Base-by-base conservation (phyloP, 2,113 vertebrate species). In the Nyctibius bracteatus region DNA sequence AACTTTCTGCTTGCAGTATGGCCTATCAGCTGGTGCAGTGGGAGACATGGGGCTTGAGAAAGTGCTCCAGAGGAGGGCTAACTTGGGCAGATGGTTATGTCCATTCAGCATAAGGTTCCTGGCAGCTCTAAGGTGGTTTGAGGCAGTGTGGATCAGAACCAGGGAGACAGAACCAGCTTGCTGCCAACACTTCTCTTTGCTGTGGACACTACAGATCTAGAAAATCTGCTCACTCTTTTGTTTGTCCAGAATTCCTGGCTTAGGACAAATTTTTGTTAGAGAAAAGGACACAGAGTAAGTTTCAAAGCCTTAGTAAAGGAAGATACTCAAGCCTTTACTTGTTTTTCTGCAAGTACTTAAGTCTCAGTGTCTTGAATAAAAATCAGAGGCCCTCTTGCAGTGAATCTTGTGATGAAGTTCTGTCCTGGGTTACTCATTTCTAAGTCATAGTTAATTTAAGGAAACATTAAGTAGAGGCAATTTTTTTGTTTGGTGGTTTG, bases 391-490 rank as follows among this genome's bases (percentile, higher is more conserved):
- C 62, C 74, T 91, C 59, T 95, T 84, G 17, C 25, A 57, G 30
- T 44, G 35, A 74, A 72, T 74, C 57, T 81, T 89, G 33, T 81
- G 52, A 81, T 52, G 54, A 89, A 87, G 71, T 51, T 41, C 27
- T 85, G 39, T 81, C 27, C 39, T n/a, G 52, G 14, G 14, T 92
- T 84, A 80, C 44, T 96, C 15, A 75, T 72, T 47, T 84, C 35
- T 84, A 73, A 90, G 75, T 54, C 63, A 49, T 3, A 70, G 27
- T 44, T 91, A 88, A 91, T 81, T 94, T 59, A 86, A 71, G 39
- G 13, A 72, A 89, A 80, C 12, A 19, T 54, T 62, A 84, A 51
- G 39, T 61, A 72, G 23, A 77, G 35, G 7, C 9, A 33, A 8
- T n/a, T 25, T 47, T 58, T 88, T 82, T 71, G 6, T 54, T 93